Base-by-base conservation (phyloP, 2,888 invertebrate species). In the Microplitis manilae region DNA sequence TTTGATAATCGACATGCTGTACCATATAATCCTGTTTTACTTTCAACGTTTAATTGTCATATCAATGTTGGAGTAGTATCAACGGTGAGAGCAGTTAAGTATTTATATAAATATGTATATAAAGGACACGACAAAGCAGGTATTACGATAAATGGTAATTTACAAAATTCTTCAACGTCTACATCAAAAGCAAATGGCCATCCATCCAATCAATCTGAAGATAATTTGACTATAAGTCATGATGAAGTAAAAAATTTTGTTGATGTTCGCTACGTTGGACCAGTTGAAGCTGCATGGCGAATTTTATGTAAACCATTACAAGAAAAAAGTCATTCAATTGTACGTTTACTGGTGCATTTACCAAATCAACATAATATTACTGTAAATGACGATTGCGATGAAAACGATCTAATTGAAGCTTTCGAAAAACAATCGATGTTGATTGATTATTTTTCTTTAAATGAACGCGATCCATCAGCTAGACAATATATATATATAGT, bases 61-160 rank as follows among this genome's bases (percentile, higher is more conserved):
- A 68, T 67, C 38, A 75, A 75, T 68, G 68, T 75, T 6, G 74
- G 68, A 68, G 68, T 59, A 38, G 40, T 75, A 70, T 77, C 79
- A 13, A 79, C 79, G 30, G 70, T 81, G 0, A 80, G 61, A 68
- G 77, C 64, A 81, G 85, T 83, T 77, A 83, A 78, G 73, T 84
- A 84, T 77, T 77, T 85, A n/a, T 83, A 79, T 73, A 85, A 82
- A 71, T 83, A 85, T 79, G 20, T 20, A 20, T 20, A 20, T 20
- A 20, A 20, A 20, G 1, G 20, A 83, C 75, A 71, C 81, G 83
- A 82, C 75, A 75, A 73, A 64, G 81, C 75, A 7, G 76, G 75
- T n/a, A 75, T 83, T 61, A 68, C 64, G 13, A 30, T 64, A 15
- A 68, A 30, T 68, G 68, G 39, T 8, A 6, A 41, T 8, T 41